phyloP scores from a whole-genome alignment of 2,888 invertebrate genomes.

The Spatulosminthurus flaviceps region DNA sequence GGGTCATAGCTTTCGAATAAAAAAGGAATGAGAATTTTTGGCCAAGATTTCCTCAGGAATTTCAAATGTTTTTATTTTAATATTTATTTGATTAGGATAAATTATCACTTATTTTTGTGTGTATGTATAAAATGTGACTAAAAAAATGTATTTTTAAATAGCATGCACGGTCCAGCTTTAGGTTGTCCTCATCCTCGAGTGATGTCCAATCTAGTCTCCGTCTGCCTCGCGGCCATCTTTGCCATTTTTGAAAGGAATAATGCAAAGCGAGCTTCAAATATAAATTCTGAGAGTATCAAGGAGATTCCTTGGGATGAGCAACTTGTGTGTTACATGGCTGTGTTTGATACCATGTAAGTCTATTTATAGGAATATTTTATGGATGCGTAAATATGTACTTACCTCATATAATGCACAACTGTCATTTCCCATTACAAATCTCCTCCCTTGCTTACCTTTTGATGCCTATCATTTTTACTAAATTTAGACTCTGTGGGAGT shows the following conservation, averaged over 20 bases:
- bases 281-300: conserved; percentile 53
- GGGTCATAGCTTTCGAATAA: no score
- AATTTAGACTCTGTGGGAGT: no score
- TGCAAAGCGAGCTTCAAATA: conserved; percentile 56
- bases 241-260: conserved; percentile 67
- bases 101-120: no score
- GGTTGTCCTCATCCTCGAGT: conserved; percentile 82
- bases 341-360: conserved; percentile 69
- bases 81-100: no score
- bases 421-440: no score
- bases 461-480: background rate
- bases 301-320: conserved; percentile 65
- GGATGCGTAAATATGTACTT: background rate
- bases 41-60: no score
- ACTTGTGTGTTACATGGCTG: conserved; percentile 67
- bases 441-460: background rate
- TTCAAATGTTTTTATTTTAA: no score
- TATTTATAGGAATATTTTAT: background rate
- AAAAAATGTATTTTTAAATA: conserved; percentile 63
- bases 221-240: conserved; percentile 78
- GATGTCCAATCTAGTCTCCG: conserved; percentile 80
- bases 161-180: conserved; percentile 77
- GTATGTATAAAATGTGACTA: no score
- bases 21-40: no score
- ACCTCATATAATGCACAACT: no score